Evolutionary conservation across 2,797 vertebrate genomes (phyloP).

Genomic region (Centropyge bicolor): DNA sequence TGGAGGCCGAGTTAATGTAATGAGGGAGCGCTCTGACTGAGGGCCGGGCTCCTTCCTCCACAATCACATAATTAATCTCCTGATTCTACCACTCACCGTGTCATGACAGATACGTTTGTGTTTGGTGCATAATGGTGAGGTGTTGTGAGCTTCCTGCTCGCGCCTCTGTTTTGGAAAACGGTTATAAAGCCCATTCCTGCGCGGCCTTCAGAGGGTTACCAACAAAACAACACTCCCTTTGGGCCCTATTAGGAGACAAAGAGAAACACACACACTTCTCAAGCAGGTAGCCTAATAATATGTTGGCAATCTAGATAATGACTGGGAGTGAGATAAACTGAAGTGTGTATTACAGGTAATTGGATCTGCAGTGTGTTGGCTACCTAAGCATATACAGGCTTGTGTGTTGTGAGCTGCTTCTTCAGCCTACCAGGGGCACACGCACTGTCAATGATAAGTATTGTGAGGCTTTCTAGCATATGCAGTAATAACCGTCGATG

Average conservation of each 20-base stretch:
- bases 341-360: constrained; percentile 98
- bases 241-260: constrained; percentile 93
- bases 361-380: constrained; percentile 88
- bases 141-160: constrained; percentile 58
- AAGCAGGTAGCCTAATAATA: constrained; percentile 92
- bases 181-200: constrained; percentile 86
- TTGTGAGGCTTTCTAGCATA: constrained; percentile 41
- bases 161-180: constrained; percentile 87
- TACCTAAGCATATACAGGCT: constrained; percentile 77
- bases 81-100: constrained; percentile 78
- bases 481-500: constrained; percentile 52
- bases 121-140: constrained; percentile 81
- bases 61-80: constrained; percentile 84
- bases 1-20: constrained; percentile 79
- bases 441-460: constrained; percentile 69
- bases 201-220: constrained; percentile 93
- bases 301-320: constrained; percentile 99
- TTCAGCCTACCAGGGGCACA: constrained; percentile 52
- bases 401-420: constrained; percentile 59
- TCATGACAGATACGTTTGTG: constrained; percentile 81
- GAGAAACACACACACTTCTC: constrained; percentile 81
- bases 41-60: constrained; percentile 62
- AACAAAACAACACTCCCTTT: constrained; percentile 94
- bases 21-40: constrained; percentile 75
- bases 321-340: constrained; percentile 97